phyloP scores from a whole-genome alignment of 2,888 invertebrate genomes.

The Spicauda simplicius region DNA sequence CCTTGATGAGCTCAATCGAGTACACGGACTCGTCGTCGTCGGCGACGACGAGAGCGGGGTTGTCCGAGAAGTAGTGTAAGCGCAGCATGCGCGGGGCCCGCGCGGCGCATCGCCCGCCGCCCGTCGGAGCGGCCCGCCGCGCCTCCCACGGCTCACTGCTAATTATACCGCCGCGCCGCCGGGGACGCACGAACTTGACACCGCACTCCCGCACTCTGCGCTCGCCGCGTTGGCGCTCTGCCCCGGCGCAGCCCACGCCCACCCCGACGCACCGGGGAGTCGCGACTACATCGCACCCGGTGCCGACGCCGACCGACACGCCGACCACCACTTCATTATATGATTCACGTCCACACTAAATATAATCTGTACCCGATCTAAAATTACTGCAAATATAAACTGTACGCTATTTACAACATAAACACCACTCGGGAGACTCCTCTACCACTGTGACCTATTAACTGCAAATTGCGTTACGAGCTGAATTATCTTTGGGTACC shows the following conservation, averaged over 20 bases:
- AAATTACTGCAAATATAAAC: constrained; percentile 47
- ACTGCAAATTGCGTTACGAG: constrained; percentile 21
- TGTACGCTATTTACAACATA: constrained; percentile 37
- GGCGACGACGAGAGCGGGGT: constrained; percentile 88
- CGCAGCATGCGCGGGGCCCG: constrained; percentile 89
- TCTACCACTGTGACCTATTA: constrained; percentile 30
- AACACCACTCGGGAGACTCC: constrained; percentile 23
- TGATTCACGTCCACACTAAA: constrained; percentile 46
- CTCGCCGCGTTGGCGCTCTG: constrained; percentile 44
- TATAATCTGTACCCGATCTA: constrained; percentile 50
- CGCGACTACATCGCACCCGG: constrained; percentile 50
- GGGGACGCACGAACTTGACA: constrained; percentile 49
- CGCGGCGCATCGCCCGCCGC: constrained; percentile 76
- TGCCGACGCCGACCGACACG: constrained; percentile 37
- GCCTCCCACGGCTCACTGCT: constrained; percentile 82
- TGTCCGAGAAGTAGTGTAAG: constrained; percentile 93
- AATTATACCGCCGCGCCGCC: constrained; percentile 68
- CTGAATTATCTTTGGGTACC: constrained; percentile 18
- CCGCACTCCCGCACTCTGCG: constrained; percentile 47
- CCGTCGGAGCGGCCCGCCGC: constrained; percentile 78
- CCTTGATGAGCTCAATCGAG: constrained; percentile 93
- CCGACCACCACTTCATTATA: constrained; percentile 41
- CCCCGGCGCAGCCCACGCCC: constrained; percentile 48
- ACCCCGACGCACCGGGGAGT: constrained; percentile 48
- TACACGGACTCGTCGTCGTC: constrained; percentile 87